These are phyloP conservation scores for Archocentrus centrarchus DNA, from an alignment of 2,113 vertebrate species.

Conservation along the genomic window DNA sequence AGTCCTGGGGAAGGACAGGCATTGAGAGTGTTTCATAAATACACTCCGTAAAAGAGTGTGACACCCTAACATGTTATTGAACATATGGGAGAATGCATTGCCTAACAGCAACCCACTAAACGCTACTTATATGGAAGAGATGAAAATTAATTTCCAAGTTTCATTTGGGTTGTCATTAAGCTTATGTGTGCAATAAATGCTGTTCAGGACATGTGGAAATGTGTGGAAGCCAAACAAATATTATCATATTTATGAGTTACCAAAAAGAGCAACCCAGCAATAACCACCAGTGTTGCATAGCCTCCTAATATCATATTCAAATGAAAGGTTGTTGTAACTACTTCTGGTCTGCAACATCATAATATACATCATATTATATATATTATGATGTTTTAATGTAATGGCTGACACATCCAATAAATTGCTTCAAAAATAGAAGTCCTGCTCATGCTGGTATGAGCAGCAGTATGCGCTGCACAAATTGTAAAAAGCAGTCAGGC, in stretches of 20 bases:
- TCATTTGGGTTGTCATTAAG: neutral
- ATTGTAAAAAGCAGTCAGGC: neutral
- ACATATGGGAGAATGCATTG: constrained; percentile 18
- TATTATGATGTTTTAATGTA: no score
- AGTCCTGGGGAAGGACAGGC: neutral
- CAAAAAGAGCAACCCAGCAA: constrained; percentile 29
- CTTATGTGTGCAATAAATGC: neutral
- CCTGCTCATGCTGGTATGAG: neutral
- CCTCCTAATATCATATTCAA: constrained; percentile 14
- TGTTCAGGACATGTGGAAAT: neutral
- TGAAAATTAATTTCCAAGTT: constrained; percentile 11
- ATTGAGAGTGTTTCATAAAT: neutral
- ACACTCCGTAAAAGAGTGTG: neutral
- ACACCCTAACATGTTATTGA: constrained; percentile 6
- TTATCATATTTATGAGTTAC: constrained; percentile 54
- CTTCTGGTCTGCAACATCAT: constrained; percentile 7
- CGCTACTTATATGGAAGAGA: neutral
- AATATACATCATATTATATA: constrained; percentile 15
- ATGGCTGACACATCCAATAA: constrained; percentile 17
- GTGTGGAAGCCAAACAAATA: constrained; percentile 33
- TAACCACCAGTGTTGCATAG: neutral
- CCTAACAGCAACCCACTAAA: constrained; percentile 14
- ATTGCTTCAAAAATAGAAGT: neutral
- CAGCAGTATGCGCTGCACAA: neutral
- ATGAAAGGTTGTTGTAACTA: constrained; percentile 31